These are phyloP conservation scores for Papilio elwesi DNA, from an alignment of 2,888 invertebrate genomes.

Conservation along the genomic window DNA sequence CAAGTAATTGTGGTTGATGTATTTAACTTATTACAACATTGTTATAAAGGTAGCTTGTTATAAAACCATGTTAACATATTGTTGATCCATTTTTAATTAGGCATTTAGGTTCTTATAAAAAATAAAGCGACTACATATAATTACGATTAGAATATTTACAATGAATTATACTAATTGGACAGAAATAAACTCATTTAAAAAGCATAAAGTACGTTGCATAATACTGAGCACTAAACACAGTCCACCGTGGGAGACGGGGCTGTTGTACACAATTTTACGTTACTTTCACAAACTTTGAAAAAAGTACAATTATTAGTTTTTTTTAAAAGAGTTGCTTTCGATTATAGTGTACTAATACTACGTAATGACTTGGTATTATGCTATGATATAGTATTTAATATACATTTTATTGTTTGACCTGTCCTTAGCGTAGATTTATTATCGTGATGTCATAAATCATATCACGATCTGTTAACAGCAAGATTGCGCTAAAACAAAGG, in stretches of 20 bases:
- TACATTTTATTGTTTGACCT: not conserved
- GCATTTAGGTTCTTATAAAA: not conserved
- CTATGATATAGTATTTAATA: not conserved
- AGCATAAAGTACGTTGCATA: conserved; percentile 33
- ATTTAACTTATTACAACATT: too few relatives aligned
- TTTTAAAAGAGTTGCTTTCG: conserved; percentile 3
- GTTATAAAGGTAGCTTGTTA: too few relatives aligned
- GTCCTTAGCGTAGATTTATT: not conserved
- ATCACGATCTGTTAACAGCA: not conserved
- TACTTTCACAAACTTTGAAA: conserved; percentile 25
- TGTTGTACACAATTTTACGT: conserved; percentile 44
- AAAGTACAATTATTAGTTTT: not conserved
- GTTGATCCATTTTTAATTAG: not conserved
- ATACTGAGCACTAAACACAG: conserved; percentile 49
- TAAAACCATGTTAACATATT: too few relatives aligned
- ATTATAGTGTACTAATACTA: not conserved
- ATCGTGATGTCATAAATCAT: not conserved
- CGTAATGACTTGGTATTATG: not conserved
- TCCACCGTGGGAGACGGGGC: conserved; percentile 48
- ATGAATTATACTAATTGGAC: conserved; percentile 24
- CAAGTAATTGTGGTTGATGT: too few relatives aligned
- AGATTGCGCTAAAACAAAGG: not conserved
- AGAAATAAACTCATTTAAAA: conserved; percentile 30
- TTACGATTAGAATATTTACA: not conserved
- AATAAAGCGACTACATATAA: not conserved